Evolutionary conservation across 1,140 invertebrate species (phyloP), one percentile per base, ranked within the genome.

Genomic region (Oreohelix idahoensis): DNA sequence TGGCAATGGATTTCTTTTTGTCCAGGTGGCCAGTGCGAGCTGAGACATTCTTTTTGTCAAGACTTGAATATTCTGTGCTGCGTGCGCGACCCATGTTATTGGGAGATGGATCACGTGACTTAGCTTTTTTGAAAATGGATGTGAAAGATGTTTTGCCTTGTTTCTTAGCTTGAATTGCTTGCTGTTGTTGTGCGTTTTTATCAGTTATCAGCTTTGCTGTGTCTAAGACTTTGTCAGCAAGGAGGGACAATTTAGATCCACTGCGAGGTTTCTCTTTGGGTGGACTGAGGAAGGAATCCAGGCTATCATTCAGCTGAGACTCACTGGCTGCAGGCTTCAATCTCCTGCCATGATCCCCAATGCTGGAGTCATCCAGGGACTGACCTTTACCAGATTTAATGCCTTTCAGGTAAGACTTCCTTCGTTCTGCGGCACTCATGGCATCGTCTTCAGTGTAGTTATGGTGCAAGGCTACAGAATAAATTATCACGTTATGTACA

Each of bases 21-120:
- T 84, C 84, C 29, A 82, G 58, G 45, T 84, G 81, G 51, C 81
- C 80, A 20, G 84, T 85, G 23, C 84, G 77, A n/a, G 81, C 82
- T 26, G 84, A 81, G 13, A 70, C 71, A 38, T 86, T 84, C 49
- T 89, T 88, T 53, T 89, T 84, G 81, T 91, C 88, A n/a, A 91
- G 84, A 78, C 89, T 89, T 1, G 86, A 89, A 79, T 90, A 91
- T 77, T 90, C 88, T 0, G 89, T 88, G 71, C 84, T 84, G 70
- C 89, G 87, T 84, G 89, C 86, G 38, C 89, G 75, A 69, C 85
- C 87, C 17, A 83, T 85, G 49, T 88, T 88, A 75, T 87, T 88
- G 0, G 91, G 90, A 1, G 91, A 91, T 11, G 90, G 88, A 49
- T 92, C 92, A 58, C 90, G 83, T 13, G 90, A 90, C 58, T 91